Conservation (phyloP, 2,888 invertebrate genomes). For the Agrotis puta region DNA sequence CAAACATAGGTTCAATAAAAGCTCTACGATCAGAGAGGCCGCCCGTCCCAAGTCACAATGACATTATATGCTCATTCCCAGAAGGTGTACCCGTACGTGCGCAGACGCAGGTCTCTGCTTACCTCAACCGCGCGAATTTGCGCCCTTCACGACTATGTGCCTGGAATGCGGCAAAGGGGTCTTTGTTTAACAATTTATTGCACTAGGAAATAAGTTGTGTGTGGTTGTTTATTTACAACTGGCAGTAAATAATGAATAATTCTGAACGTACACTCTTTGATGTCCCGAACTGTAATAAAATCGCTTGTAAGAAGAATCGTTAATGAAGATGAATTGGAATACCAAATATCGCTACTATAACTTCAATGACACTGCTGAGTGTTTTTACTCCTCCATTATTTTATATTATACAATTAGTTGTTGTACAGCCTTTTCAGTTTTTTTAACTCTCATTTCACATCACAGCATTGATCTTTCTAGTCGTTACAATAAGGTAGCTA, state of each 20-base stretch:
- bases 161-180: slow-evolving; percentile 48
- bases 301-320: not conserved
- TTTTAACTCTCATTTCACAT: no score
- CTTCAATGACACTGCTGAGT: no score
- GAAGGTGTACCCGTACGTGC: slow-evolving; percentile 70
- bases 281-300: slow-evolving; percentile 12
- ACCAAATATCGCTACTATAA: not conserved
- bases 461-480: no score
- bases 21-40: slow-evolving; percentile 51
- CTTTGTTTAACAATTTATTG: slow-evolving; percentile 47
- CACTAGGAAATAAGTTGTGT: slow-evolving; percentile 12
- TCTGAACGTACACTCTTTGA: not conserved
- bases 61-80: slow-evolving; percentile 62
- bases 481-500: no score
- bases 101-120: slow-evolving; percentile 39
- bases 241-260: slow-evolving; percentile 21
- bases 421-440: no score
- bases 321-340: slow-evolving; percentile 5
- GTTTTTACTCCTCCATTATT: not conserved
- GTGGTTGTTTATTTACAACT: slow-evolving; percentile 18
- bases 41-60: slow-evolving; percentile 50
- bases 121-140: slow-evolving; percentile 59
- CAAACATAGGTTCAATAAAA: slow-evolving; percentile 36
- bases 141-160: slow-evolving; percentile 44
- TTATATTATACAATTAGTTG: no score